Conservation (phyloP, 2,113 vertebrate genomes). For the Crocuta crocuta region DNA sequence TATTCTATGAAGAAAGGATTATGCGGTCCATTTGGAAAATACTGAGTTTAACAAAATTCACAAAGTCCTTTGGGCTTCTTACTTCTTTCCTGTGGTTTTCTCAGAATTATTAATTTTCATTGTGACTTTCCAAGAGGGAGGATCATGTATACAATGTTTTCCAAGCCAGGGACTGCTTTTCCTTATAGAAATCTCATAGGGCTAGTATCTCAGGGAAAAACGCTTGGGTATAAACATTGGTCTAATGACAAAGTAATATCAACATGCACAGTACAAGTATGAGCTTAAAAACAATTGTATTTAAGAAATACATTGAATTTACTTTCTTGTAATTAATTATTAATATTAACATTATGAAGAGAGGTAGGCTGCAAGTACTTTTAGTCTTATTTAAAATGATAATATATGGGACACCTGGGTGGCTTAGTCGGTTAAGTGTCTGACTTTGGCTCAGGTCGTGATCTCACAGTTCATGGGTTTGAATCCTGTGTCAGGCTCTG, state of each 20-base stretch:
- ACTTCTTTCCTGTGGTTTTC: neutral
- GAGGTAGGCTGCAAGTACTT: neutral
- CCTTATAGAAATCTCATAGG: neutral
- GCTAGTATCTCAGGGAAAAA: neutral
- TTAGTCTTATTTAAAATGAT: neutral
- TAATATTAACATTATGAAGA: neutral
- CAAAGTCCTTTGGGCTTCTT: neutral
- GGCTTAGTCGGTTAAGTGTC: too few relatives aligned
- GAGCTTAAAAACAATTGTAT: neutral
- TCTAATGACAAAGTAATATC: neutral
- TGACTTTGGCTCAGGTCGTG: too few relatives aligned
- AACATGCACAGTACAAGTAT: neutral
- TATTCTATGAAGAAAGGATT: constrained; percentile 1
- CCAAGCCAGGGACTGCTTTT: neutral
- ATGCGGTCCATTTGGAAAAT: neutral
- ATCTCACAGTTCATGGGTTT: too few relatives aligned
- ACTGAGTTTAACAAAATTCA: neutral
- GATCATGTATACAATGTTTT: neutral
- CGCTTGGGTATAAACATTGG: neutral
- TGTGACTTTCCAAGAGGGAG: neutral
- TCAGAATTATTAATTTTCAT: neutral
- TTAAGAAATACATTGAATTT: neutral
- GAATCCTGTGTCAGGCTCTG: too few relatives aligned
- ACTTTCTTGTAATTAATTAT: neutral
- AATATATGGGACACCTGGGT: neutral